Base-by-base conservation (phyloP, 64 coral and sea anemone genomes). In the Montipora efflorescens region DNA sequence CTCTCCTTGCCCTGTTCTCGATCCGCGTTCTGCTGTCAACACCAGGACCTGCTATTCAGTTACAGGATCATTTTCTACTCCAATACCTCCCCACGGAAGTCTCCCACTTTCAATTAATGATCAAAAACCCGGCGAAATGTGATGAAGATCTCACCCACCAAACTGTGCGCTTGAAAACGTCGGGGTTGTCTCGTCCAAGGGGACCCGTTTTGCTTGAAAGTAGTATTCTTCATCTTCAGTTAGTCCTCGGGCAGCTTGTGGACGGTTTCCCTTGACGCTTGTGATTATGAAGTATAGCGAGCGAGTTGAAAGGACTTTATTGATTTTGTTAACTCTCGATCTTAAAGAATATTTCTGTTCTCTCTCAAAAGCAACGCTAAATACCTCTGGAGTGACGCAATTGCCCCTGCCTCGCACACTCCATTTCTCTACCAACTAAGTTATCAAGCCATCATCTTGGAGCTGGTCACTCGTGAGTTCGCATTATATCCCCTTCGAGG, bases 111-210 rank as follows among this genome's bases (percentile, higher is more conserved):
- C 78, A 18, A 82, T 64, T 15, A 45, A 55, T 22, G 76, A 75
- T 67, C 57, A 15, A 46, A 91, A 91, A 0, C 90, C 57, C 28
- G 55, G 28, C 28, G 28, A 86, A 92, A 74, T 92, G 53, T 3
- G 86, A 55, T 36, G 28, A 36, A 19, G 81, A 92, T 5, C 85
- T n/a, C 16, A 92, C 55, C 81, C 81, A 48, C 81, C 81, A 86
- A 2, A 93, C 51, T 13, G 90, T 93, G 36, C 72, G 46, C 53
- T 93, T 71, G 50, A 93, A 74, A 71, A 52, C 9, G 72, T 67
- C 83, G 2, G 83, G 83, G 23, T 87, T 43, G 1, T 59, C 23
- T 14, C 44, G 15, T 16, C 83, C 83, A 43, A 88, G 75, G 19
- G 74, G 9, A 75, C 88, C 88, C 0, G 76, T 58, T 13, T 79